Evolutionary conservation across 2,113 vertebrate genomes (phyloP), one percentile per base, ranked within the genome.

Genomic region (Myodes glareolus): DNA sequence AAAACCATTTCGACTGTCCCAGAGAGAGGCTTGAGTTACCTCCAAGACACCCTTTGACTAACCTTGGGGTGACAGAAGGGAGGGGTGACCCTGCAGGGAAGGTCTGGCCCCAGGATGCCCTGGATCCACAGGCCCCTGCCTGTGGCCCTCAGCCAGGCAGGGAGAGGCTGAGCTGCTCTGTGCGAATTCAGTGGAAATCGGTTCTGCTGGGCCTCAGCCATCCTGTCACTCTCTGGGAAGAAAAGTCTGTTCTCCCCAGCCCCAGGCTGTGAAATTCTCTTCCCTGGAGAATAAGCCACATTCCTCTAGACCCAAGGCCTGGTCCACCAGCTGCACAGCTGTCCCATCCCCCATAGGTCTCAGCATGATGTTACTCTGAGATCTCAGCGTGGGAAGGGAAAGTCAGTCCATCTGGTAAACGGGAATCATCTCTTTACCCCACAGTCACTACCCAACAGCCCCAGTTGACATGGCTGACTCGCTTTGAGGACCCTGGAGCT

Each of bases 1-100:
- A 94, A 92, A 95, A 21, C 81, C 94, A 73, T 31, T 91, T 90
- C 21, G 25, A 39, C 3, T 50, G 65, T 72, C 89, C 65, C 73
- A 1, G 81, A 81, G 70, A 93, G 88, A 93, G 47, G 50, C 25
- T 96, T 33, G 50, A 72, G 36, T 61, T 55, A 80, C 42, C 55
- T 58, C 55, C 21, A 72, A 76, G 85, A 76, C 52, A 77, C 47
- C 75, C 58, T 92, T 39, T 29, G 45, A 75, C 31, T 33, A 45
- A 87, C 52, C 23, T 63, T 84, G 67, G 14, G 21, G 31, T 42
- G 12, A 65, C 7, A 33, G 11, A 13, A 27, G 42, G 68, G 36
- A 14, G 27, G 61, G 14, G 11, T 13, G 17, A 94, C 12, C 29
- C 19, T 7, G 8, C 1, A 4, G 70, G 7, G 29, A 45, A 58